phyloP scores from a whole-genome alignment of 2,888 invertebrate genomes.

The Protophormia terraenovae region DNA sequence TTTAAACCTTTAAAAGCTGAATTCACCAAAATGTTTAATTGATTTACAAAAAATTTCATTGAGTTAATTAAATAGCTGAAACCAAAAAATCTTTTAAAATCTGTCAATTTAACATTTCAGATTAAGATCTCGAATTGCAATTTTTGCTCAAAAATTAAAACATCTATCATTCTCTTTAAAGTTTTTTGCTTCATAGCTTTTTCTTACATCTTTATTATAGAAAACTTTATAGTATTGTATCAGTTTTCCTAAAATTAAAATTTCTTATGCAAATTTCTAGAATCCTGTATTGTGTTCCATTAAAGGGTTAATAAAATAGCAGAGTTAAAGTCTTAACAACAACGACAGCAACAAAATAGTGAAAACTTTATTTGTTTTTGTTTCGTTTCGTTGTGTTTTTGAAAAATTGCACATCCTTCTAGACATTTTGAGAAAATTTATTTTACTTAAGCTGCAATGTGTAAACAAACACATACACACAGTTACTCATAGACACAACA shows the following conservation, averaged over 20 bases:
- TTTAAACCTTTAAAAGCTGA: constrained; percentile 21
- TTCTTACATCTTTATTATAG: no score
- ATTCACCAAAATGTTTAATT: no score
- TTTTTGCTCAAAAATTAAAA: no score
- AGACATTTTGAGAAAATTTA: constrained; percentile 67
- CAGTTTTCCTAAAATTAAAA: not conserved
- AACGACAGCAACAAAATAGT: constrained; percentile 47
- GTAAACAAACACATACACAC: constrained; percentile 1
- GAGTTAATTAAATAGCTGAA: no score
- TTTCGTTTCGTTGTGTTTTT: constrained; percentile 67
- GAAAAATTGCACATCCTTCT: constrained; percentile 71
- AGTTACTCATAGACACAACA: not conserved
- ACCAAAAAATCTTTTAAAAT: no score
- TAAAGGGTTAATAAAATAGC: constrained; percentile 5
- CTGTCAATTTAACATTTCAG: no score
- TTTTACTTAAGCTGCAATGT: constrained; percentile 63
- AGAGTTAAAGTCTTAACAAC: constrained; percentile 28
- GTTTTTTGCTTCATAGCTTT: no score
- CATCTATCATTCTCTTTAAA: no score
- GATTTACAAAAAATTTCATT: no score
- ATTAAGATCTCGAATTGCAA: no score
- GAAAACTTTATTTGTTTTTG: constrained; percentile 65
- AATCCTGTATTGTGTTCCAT: not conserved
- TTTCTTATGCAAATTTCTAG: no score
- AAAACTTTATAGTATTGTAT: no score